Percentiles rank a stretch among this genome's conserved stretches.
phyloP scores from a whole-genome alignment of 2,888 invertebrate genomes.

The Spilosoma lubricipeda region DNA sequence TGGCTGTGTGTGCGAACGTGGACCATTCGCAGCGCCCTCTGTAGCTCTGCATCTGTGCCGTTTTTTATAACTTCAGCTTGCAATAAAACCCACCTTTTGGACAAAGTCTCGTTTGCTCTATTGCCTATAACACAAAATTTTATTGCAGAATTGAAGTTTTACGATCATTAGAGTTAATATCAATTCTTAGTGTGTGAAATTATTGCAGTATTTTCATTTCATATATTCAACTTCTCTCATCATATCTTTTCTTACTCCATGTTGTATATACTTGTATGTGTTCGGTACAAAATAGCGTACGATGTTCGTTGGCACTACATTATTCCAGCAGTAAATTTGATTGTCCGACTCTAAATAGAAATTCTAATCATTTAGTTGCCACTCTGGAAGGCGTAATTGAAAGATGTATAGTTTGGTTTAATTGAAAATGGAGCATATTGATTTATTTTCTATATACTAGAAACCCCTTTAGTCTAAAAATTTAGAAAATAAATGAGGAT shows the following conservation, averaged over 20 bases:
- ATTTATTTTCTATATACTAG: not conserved
- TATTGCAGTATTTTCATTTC: not conserved
- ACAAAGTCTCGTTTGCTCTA: too few species aligned
- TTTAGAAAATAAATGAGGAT: not conserved
- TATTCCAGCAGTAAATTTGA: conserved; percentile 69
- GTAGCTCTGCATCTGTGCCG: too few species aligned
- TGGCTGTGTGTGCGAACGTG: too few species aligned
- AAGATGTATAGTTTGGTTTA: conserved; percentile 1
- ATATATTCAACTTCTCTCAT: not conserved
- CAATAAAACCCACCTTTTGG: too few species aligned
- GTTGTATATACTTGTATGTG: conserved; percentile 45
- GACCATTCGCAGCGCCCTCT: too few species aligned
- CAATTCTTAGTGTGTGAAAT: not conserved
- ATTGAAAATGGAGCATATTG: not conserved
- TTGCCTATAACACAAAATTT: too few species aligned
- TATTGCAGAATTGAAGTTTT: too few species aligned
- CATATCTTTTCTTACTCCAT: conserved; percentile 18
- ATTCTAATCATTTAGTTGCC: conserved; percentile 57
- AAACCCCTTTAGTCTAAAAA: not conserved
- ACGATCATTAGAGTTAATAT: too few species aligned
- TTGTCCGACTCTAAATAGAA: conserved; percentile 63
- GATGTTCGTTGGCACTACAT: conserved; percentile 61
- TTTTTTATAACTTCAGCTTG: too few species aligned
- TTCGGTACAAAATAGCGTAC: conserved; percentile 60
- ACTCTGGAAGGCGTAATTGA: conserved; percentile 34